Base-by-base conservation (phyloP, 2,888 invertebrate genomes). In the Mythimna albipuncta region DNA sequence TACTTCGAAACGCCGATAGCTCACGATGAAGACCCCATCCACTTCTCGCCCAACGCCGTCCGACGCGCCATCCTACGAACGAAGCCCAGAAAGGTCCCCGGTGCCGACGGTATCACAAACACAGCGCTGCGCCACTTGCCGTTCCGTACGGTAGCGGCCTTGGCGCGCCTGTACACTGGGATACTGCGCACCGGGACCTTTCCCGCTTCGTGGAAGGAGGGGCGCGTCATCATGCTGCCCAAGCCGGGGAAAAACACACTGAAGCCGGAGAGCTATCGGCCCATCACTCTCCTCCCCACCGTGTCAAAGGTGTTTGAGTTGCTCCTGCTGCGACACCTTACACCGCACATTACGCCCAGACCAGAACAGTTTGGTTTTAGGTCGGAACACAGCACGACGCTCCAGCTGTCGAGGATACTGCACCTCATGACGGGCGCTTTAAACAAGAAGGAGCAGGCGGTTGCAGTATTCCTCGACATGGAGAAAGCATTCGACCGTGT, bases 1-100 rank as follows among this genome's bases (percentile, higher is more conserved):
- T 58, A 35, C 58, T 58, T 58, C 19, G 58, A 19, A 9, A 19
- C 21, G 21, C 52, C 21, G 61, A 61, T 61, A 61, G 61, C 41
- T 38, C 38, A 38, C 9, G 38, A 38, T 2, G 38, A 38, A 9
- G 38, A 38, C 38, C 9, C 41, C 2, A 61, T 61, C 2, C 21
- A n/a, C 13, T 21, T 61, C 16, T 41, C 54, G 21, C 21, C 21
- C 9, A 5, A 4, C 19, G 9, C 10, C 1, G 54, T 54, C 10
- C 21, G 52, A 54, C 52, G 52, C 52, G 4, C 52, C 52, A 54
- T 54, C 9, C 21, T 54, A 2, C 2, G n/a, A n/a, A 54, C 21
- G 4, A 54, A 21, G 54, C 54, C 21, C 10, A 54, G 21, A 11
- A 54, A 54, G 21, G 54, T 21, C 54, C 21, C 21, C 4, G 54